These are phyloP conservation scores for Eristalinus aeneus DNA, from an alignment of 2,888 invertebrate genomes.

Conservation along the genomic window DNA sequence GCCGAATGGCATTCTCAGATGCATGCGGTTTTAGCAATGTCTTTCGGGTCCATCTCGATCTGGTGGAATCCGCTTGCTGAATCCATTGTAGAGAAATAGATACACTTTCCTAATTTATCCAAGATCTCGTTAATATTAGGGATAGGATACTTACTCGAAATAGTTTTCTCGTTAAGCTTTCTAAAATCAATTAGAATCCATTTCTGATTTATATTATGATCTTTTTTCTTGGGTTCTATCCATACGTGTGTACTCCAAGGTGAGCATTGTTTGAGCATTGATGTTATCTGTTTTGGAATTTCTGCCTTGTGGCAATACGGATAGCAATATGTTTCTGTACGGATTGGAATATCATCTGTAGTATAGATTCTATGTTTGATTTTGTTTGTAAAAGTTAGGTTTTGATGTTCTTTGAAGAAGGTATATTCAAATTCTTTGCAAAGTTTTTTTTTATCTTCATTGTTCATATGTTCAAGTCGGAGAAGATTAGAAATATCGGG, in stretches of 20 bases:
- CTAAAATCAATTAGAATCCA: conserved; percentile 72
- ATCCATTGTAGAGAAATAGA: conserved; percentile 75
- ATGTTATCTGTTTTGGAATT: neutral
- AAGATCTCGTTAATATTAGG: conserved; percentile 75
- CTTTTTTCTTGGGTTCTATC: conserved; percentile 70
- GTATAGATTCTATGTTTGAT: no score
- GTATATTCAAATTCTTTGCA: no score
- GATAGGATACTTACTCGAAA: conserved; percentile 65
- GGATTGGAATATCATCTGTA: no score
- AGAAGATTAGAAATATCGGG: conserved; percentile 18
- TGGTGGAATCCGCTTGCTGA: conserved; percentile 75
- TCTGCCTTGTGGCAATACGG: conserved; percentile 11
- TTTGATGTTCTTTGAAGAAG: no score
- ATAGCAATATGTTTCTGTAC: conserved; percentile 23
- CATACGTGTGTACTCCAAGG: no score
- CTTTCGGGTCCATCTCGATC: conserved; percentile 67
- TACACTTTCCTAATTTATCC: conserved; percentile 74
- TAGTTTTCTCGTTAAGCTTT: conserved; percentile 71
- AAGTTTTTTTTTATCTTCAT: conserved; percentile 45
- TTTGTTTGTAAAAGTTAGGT: no score
- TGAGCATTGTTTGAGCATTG: conserved; percentile 65
- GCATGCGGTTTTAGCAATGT: conserved; percentile 20
- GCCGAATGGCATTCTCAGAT: no score
- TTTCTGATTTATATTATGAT: conserved; percentile 38
- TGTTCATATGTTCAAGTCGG: conserved; percentile 31